These are phyloP conservation scores for Micrasema minimum DNA, from an alignment of 1,140 invertebrate genomes.

Conservation along the genomic window DNA sequence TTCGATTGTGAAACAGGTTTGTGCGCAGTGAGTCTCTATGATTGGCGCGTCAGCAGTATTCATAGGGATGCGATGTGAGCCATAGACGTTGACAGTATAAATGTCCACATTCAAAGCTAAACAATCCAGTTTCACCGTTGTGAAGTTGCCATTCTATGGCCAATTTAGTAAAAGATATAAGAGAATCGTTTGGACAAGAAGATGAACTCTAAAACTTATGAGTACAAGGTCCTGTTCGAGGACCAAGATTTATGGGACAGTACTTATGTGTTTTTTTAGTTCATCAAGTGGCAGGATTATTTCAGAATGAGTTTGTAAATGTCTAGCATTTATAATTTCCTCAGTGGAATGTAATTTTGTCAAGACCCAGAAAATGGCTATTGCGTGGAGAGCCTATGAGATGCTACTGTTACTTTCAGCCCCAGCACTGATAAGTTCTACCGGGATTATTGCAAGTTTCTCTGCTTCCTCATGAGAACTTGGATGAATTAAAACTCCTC, in stretches of 20 bases:
- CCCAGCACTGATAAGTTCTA: not conserved
- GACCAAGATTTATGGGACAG: constrained; percentile 10
- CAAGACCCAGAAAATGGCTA: not conserved
- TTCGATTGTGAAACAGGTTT: not conserved
- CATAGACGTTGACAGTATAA: not conserved
- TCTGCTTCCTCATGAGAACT: not conserved
- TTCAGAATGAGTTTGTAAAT: not conserved
- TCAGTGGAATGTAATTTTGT: not conserved
- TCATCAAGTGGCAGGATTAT: not conserved
- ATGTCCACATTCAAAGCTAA: not conserved
- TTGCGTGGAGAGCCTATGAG: not conserved
- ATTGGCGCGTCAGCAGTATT: not conserved
- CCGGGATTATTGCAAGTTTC: not conserved
- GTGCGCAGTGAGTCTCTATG: not conserved
- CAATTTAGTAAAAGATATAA: not conserved
- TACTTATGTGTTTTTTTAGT: not conserved
- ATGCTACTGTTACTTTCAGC: not conserved
- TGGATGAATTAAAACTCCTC: not conserved
- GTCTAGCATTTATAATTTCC: not conserved
- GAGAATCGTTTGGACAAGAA: not conserved
- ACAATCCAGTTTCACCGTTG: not conserved
- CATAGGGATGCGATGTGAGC: not conserved
- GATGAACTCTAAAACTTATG: not conserved
- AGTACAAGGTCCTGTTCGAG: not conserved
- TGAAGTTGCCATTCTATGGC: not conserved